Base-by-base conservation (phyloP, 2,797 vertebrate genomes). In the Epinephelus awoara region DNA sequence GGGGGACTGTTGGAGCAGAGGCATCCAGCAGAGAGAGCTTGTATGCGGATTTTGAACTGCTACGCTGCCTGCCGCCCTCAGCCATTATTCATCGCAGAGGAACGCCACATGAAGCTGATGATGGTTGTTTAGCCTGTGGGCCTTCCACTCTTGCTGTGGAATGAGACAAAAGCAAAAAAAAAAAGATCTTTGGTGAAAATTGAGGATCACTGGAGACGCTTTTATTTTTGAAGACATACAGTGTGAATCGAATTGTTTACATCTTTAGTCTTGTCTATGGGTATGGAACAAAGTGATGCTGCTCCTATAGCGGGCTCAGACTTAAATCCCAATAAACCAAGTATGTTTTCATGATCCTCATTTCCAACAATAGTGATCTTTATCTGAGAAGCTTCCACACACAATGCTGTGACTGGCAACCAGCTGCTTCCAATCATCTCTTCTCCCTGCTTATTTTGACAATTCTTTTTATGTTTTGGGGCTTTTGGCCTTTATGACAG, bases 71-170 rank as follows among this genome's bases (percentile, higher is more conserved):
- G 83, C 88, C 42, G 74, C 86, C 88, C 73, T 80, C 85, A 85
- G 88, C 85, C 84, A 91, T 92, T 91, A 89, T 89, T 91, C 91
- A 89, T 91, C 77, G 87, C 83, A 88, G 88, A 89, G 29, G 73
- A 90, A 88, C 77, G 6, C 91, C 72, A 63, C 84, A 46, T 88
- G 91, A 90, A 86, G 86, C 88, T 92, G 89, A 93, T 93, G 87
- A 91, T 91, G 90, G 88, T 92, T 84, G 90, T 91, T 91, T 86
- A 90, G 92, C 92, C 89, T 75, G 77, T 88, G 90, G 92, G 89
- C 56, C 85, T 83, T 82, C 76, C 72, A 57, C 70, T 75, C 83
- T 80, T 59, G 70, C 89, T 89, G 85, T 71, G 79, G 80, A 74
- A 76, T 58, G 71, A 91, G 79, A 89, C 72, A 83, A 79, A 69